These are phyloP conservation scores for Pristionchus pacificus DNA, from an alignment of 1,140 invertebrate genomes.

Conservation along the genomic window DNA sequence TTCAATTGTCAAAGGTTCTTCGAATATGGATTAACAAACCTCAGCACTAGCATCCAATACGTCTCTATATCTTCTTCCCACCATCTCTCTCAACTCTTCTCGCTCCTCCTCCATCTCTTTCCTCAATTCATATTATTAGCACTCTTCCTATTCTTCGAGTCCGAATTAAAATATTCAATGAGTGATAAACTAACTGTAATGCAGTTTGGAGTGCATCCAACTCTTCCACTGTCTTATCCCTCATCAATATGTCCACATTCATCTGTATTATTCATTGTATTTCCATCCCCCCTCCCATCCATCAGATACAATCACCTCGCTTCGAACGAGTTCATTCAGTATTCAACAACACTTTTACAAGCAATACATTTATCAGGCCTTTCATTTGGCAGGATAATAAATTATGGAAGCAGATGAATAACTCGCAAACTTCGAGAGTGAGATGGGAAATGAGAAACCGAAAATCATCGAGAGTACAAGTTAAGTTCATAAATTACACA, in stretches of 20 bases:
- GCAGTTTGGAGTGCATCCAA: conserved; percentile 44
- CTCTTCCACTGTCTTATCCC: conserved; percentile 52
- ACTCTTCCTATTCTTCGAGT: background rate
- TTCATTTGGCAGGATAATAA: conserved; percentile 5
- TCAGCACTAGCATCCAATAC: conserved; percentile 58
- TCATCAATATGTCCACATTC: conserved; percentile 52
- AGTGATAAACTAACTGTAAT: conserved; percentile 34
- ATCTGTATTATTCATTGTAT: conserved; percentile 17
- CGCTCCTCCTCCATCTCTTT: conserved; percentile 61
- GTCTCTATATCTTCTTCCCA: conserved; percentile 58
- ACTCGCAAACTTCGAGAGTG: no score
- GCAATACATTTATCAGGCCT: conserved; percentile 7
- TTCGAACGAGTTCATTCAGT: conserved; percentile 6
- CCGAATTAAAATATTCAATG: conserved; percentile 14
- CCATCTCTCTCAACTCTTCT: conserved; percentile 59
- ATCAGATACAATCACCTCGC: background rate
- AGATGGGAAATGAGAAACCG: no score
- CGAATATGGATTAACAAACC: conserved; percentile 27
- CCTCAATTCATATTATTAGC: conserved; percentile 29
- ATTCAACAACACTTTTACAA: background rate
- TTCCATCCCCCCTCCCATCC: conserved; percentile 4
- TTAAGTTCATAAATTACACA: no score
- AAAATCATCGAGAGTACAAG: no score
- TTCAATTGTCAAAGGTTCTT: background rate
- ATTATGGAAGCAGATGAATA: conserved; percentile 16